Percentiles rank a stretch among this genome's conserved stretches.
These are phyloP conservation scores for Hypercompe scribonia DNA, from an alignment of 2,888 invertebrate genomes.

Conservation along the genomic window DNA sequence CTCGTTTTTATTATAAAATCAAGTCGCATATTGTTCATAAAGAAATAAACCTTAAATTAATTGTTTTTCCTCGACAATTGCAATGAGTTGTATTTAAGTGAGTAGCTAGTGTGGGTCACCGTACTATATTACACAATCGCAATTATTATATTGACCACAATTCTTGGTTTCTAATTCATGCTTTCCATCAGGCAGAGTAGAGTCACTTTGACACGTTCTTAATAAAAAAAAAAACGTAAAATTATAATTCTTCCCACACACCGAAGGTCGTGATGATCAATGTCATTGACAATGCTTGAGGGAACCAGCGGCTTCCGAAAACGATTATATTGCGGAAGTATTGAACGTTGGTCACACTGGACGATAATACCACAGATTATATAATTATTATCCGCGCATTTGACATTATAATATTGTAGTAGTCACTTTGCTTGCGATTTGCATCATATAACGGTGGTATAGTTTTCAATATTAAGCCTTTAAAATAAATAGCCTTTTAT, in stretches of 20 bases:
- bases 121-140: no score
- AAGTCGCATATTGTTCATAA: neutral
- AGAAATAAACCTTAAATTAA: neutral
- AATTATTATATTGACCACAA: no score
- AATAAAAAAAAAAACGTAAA: constrained; percentile 16
- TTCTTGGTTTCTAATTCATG: no score
- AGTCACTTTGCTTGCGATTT: neutral
- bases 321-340: constrained; percentile 52
- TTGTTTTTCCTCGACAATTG: neutral
- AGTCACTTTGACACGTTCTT: no score
- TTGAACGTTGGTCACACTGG: constrained; percentile 31
- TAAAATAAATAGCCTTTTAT: neutral
- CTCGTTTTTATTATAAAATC: neutral
- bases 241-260: constrained; percentile 50
- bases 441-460: neutral
- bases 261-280: constrained; percentile 54
- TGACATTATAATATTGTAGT: constrained; percentile 10
- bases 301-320: constrained; percentile 56
- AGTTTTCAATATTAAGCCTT: neutral
- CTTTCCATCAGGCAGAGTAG: no score
- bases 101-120: no score
- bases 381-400: constrained; percentile 11
- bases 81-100: constrained; percentile 20
- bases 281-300: constrained; percentile 54
- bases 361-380: constrained; percentile 20